Conservation (phyloP, 2,888 invertebrate genomes). For the Macaria notata region DNA sequence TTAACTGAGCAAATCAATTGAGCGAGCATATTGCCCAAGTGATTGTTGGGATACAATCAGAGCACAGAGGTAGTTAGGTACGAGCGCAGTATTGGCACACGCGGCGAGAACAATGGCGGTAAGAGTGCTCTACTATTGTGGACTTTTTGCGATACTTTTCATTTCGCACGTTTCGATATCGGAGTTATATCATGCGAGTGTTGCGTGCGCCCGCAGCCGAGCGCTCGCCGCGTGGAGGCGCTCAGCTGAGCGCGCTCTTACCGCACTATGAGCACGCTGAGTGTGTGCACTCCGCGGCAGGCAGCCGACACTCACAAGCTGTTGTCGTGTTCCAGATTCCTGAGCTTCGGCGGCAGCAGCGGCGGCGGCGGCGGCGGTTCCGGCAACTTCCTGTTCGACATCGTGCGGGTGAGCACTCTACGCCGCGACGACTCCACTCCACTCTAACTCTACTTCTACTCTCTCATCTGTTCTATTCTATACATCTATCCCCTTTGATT, state of each 20-base stretch:
- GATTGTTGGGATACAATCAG: no score
- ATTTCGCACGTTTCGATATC: conserved; percentile 65
- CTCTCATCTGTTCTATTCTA: no score
- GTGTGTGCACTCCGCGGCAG: no score
- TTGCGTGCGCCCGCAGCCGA: conserved; percentile 34
- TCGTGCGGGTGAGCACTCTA: conserved; percentile 87
- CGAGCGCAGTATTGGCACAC: no score
- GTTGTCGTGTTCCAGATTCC: conserved; percentile 68
- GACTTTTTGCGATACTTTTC: conserved; percentile 55
- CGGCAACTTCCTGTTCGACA: conserved; percentile 94
- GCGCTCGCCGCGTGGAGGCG: background rate
- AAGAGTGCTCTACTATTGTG: conserved; percentile 38
- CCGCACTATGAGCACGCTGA: no score
- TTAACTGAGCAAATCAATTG: no score
- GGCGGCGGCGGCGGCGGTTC: conserved; percentile 86
- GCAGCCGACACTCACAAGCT: background rate
- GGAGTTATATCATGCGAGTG: conserved; percentile 43
- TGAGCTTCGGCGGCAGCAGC: conserved; percentile 83
- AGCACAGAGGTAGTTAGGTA: no score
- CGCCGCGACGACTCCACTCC: conserved; percentile 49
- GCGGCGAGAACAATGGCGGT: conserved; percentile 37
- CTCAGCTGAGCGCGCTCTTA: no score
- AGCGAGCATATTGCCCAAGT: no score
- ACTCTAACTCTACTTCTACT: background rate
- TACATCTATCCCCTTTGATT: no score